Conservation (phyloP, 2,113 vertebrate species). For the Haemorhous mexicanus region DNA sequence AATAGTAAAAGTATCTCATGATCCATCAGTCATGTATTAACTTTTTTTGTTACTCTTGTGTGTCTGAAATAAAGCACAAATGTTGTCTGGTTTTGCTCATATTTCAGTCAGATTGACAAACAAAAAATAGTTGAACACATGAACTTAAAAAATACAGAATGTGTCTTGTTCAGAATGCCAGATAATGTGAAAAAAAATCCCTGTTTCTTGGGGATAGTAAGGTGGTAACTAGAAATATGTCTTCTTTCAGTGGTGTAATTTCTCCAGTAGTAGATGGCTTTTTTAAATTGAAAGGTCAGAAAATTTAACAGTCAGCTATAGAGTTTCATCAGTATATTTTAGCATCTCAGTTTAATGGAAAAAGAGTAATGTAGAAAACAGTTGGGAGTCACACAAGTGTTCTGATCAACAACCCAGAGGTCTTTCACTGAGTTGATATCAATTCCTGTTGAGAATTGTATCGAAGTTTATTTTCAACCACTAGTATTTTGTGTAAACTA, state of each 20-base stretch:
- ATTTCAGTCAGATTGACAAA: not conserved
- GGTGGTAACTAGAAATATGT: not conserved
- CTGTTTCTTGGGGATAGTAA: not conserved
- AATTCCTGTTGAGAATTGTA: not conserved
- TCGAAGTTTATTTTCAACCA: not conserved
- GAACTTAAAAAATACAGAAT: not conserved
- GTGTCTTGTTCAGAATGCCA: not conserved
- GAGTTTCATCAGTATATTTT: not conserved
- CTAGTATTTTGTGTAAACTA: not conserved
- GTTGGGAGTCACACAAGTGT: not conserved
- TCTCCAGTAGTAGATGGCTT: not conserved
- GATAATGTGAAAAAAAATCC: not conserved
- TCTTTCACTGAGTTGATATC: not conserved
- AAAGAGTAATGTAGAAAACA: not conserved
- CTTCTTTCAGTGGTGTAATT: not conserved
- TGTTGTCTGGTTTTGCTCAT: not conserved
- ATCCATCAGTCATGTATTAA: not conserved
- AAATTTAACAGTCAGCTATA: not conserved
- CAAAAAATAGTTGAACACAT: not conserved
- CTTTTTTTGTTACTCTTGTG: not conserved
- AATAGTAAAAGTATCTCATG: not conserved
- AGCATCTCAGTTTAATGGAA: not conserved
- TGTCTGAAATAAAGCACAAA: not conserved
- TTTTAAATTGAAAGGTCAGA: not conserved
- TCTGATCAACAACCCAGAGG: not conserved